Base-by-base conservation (phyloP, 2,113 vertebrate species). In the Sylvia atricapilla region DNA sequence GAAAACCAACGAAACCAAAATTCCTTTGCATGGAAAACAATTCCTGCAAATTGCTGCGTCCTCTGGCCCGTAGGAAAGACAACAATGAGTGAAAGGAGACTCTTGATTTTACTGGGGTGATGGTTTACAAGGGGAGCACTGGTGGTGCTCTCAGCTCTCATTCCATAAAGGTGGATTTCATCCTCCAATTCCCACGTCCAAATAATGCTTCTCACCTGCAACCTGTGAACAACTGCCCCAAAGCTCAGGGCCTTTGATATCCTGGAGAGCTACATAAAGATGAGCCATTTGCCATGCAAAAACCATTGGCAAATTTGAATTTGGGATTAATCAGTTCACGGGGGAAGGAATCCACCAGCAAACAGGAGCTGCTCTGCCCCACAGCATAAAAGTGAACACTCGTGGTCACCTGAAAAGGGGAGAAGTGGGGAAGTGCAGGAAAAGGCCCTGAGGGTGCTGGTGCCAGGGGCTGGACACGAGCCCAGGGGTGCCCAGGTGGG, bases 231-330 rank as follows among this genome's bases (percentile, higher is more conserved):
- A 72, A 75, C 59, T 89, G 69, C 74, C 89, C 35, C 7, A 19
- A 39, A 91, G 64, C 90, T 31, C 5, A 50, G 47, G 4, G 46
- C 67, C 69, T 91, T 70, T 75, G 52, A 82, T 67, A 82, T 78
- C 77, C 47, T 46, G 27, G 35, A 63, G 74, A 59, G 25, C 30
- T 76, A 15, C 30, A n/a, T 33, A 59, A 78, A 82, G 10, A 47
- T 16, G 14, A 93, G 87, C 68, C 75, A 93, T 94, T 93, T 89
- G 35, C 69, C 78, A 72, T 79, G 87, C 81, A 91, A 95, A 93
- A 93, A 85, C 47, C 27, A 3, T 11, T 41, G 83, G 77, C 56
- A 91, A 63, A 94, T 84, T 84, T 13, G 15, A 66, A 43, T 63
- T 66, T 2, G 0, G 44, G 69, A 56, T 74, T 93, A 91, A 73